phyloP scores from a whole-genome alignment of 2,113 vertebrate species.

The Oncorhynchus clarkii region DNA sequence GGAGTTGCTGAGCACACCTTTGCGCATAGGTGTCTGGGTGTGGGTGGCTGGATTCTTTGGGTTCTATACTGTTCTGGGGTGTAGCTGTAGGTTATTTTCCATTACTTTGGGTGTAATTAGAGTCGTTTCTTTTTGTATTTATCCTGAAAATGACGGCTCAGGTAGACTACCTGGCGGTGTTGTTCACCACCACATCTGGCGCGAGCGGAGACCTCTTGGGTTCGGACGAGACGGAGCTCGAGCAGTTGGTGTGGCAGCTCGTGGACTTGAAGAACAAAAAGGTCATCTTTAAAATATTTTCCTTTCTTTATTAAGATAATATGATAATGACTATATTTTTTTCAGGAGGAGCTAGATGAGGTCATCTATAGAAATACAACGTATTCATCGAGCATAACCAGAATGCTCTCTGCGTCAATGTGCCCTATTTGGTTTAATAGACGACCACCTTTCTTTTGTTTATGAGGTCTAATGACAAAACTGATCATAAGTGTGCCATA shows the following conservation, averaged over 20 bases:
- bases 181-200: slow-evolving; percentile 90
- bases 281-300: slow-evolving; percentile 67
- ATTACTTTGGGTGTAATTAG: slow-evolving; percentile 36
- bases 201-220: slow-evolving; percentile 84
- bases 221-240: slow-evolving; percentile 90
- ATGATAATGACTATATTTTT: no score
- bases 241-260: slow-evolving; percentile 89
- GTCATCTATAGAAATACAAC: no score
- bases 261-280: slow-evolving; percentile 88
- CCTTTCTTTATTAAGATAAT: not conserved
- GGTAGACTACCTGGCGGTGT: slow-evolving; percentile 91
- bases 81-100: slow-evolving; percentile 15
- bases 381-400: no score
- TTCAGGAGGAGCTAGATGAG: no score
- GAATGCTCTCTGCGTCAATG: no score
- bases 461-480: no score
- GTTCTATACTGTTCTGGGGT: slow-evolving; percentile 18
- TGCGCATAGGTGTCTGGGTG: slow-evolving; percentile 65
- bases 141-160: slow-evolving; percentile 84
- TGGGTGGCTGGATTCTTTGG: slow-evolving; percentile 42
- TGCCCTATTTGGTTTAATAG: no score
- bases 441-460: no score
- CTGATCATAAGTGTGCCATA: no score
- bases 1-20: slow-evolving; percentile 61
- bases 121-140: slow-evolving; percentile 38